phyloP scores from a whole-genome alignment of 1,140 invertebrate species.

The Pogonognathellus flavescens region DNA sequence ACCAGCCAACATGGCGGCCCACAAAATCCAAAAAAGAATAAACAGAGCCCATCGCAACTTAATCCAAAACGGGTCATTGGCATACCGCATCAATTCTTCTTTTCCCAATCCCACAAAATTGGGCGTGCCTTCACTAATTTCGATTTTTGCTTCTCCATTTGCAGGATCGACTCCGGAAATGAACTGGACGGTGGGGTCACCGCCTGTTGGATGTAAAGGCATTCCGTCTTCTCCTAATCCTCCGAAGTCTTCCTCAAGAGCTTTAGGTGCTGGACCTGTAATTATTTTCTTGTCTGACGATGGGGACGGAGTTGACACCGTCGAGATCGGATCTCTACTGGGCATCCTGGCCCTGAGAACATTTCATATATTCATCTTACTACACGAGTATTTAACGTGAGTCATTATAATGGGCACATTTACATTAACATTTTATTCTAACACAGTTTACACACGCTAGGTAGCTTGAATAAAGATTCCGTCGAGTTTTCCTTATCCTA shows the following conservation, averaged over 20 bases:
- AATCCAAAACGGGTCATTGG: conserved; percentile 93
- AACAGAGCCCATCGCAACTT: conserved; percentile 87
- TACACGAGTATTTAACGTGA: too few relatives aligned
- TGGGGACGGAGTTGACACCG: conserved; percentile 8
- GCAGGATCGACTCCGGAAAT: conserved; percentile 72
- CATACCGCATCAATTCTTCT: conserved; percentile 90
- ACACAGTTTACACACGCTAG: too few relatives aligned
- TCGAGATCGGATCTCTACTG: conserved; percentile 6
- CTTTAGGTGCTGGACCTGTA: conserved; percentile 63
- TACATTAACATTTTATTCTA: too few relatives aligned
- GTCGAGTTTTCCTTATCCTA: too few relatives aligned
- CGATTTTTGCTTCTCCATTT: conserved; percentile 89
- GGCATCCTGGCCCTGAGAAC: conserved; percentile 16
- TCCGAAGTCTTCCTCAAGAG: conserved; percentile 60
- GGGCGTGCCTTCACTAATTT: conserved; percentile 78
- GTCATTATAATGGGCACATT: too few relatives aligned
- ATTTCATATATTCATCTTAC: conserved; percentile 28
- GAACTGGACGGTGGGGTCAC: conserved; percentile 76
- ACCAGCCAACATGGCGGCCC: conserved; percentile 86
- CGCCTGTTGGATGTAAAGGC: conserved; percentile 55
- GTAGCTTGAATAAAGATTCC: too few relatives aligned
- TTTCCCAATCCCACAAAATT: conserved; percentile 86
- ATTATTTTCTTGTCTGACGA: conserved; percentile 33
- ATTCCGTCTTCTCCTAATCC: conserved; percentile 62
- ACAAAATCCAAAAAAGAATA: conserved; percentile 86